These are phyloP conservation scores for Epinephelus coioides DNA, from an alignment of 2,797 vertebrate species.

Conservation along the genomic window DNA sequence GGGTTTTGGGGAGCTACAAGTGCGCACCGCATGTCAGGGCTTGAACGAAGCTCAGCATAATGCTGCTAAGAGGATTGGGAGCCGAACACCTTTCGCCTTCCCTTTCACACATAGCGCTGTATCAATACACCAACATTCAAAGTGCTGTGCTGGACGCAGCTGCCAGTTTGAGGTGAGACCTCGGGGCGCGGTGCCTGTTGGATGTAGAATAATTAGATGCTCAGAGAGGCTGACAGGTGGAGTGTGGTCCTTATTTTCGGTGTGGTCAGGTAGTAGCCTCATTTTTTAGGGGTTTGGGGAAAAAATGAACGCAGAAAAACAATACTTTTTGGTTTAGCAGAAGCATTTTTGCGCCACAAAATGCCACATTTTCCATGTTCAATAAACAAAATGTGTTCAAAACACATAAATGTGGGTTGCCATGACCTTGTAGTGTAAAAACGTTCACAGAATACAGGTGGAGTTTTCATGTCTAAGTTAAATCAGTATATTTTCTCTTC, in stretches of 20 bases:
- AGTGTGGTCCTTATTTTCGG: not conserved
- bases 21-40: slow-evolving; percentile 82
- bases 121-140: slow-evolving; percentile 64
- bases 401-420: not conserved
- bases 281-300: not conserved
- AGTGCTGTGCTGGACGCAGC: not conserved
- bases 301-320: no score
- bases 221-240: not conserved
- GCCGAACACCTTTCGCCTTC: slow-evolving; percentile 64
- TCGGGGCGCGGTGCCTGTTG: not conserved
- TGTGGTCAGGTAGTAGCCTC: slow-evolving; percentile 9
- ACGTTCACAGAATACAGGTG: no score
- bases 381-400: not conserved
- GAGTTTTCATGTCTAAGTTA: no score
- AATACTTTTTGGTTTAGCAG: not conserved
- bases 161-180: not conserved
- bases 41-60: slow-evolving; percentile 86
- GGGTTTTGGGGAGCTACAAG: slow-evolving; percentile 80
- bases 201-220: not conserved
- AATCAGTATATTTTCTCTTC: no score
- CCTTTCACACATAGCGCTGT: slow-evolving; percentile 62
- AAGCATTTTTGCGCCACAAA: not conserved
- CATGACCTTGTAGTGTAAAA: no score
- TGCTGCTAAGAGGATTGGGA: slow-evolving; percentile 91
- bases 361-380: not conserved